Conservation (phyloP, 2,797 vertebrate genomes). For the Eutrigla gurnardus region DNA sequence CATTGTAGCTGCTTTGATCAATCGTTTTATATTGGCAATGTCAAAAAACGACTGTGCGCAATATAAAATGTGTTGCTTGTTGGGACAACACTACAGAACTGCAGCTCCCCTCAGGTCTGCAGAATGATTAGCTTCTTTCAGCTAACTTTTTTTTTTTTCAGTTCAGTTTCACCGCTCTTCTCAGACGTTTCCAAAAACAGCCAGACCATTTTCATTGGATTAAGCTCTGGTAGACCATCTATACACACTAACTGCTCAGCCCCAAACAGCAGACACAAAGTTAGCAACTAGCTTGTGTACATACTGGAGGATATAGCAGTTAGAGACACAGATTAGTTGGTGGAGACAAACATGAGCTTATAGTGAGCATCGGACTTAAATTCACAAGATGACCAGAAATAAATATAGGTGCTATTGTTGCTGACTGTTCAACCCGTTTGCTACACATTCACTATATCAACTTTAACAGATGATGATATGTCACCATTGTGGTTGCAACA, state of each 20-base stretch:
- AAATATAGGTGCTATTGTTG: background rate
- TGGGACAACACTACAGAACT: background rate
- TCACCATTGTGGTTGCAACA: background rate
- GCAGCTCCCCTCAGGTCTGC: background rate
- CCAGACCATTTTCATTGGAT: background rate
- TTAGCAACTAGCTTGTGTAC: background rate
- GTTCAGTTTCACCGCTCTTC: background rate
- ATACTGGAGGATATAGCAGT: background rate
- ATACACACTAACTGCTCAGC: too few species aligned
- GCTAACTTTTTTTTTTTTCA: background rate
- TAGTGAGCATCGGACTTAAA: background rate
- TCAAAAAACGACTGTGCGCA: background rate
- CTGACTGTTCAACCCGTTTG: background rate
- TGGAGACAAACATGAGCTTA: background rate
- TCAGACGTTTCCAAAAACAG: background rate
- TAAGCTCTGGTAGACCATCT: background rate
- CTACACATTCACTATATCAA: background rate
- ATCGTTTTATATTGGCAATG: background rate
- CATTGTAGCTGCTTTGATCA: background rate
- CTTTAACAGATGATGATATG: background rate
- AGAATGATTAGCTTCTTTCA: background rate
- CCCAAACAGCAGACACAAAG: background rate
- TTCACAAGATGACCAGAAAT: background rate
- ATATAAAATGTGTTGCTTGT: background rate
- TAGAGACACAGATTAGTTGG: background rate